Evolutionary conservation across 2,888 invertebrate genomes (phyloP).

Genomic region (Eupithecia inturbata): DNA sequence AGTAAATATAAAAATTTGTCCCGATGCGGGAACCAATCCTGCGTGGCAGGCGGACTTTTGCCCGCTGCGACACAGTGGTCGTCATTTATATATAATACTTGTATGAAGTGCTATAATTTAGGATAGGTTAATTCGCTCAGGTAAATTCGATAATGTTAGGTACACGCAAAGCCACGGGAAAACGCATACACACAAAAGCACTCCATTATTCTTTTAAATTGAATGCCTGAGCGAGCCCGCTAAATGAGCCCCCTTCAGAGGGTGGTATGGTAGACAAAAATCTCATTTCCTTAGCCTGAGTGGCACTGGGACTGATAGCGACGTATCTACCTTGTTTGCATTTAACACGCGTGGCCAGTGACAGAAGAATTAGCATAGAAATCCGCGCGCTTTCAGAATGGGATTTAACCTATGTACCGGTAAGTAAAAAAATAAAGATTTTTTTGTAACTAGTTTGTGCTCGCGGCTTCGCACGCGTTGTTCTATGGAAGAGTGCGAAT

Average conservation of each 20-base stretch:
- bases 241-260: conserved; percentile 49
- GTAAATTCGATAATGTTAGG: background rate
- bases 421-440: too few species aligned
- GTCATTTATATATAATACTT: too few species aligned
- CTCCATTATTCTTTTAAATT: conserved; percentile 41
- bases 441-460: too few species aligned
- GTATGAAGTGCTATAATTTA: too few species aligned
- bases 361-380: conserved; percentile 5
- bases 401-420: background rate
- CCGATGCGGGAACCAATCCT: too few species aligned
- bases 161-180: background rate
- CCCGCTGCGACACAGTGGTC: too few species aligned
- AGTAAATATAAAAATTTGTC: too few species aligned
- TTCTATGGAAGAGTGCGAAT: too few species aligned
- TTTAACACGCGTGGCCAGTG: conserved; percentile 16
- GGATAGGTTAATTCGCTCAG: too few species aligned
- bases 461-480: too few species aligned
- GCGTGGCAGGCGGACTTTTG: too few species aligned
- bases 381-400: background rate
- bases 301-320: conserved; percentile 53
- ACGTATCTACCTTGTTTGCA: conserved; percentile 40
- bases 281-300: conserved; percentile 62
- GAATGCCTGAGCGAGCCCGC: conserved; percentile 43
- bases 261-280: conserved; percentile 61
- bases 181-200: conserved; percentile 6